Evolutionary conservation across 2,113 vertebrate species (phyloP), one percentile per base, ranked within the genome.

Genomic region (Prunella himalayana): DNA sequence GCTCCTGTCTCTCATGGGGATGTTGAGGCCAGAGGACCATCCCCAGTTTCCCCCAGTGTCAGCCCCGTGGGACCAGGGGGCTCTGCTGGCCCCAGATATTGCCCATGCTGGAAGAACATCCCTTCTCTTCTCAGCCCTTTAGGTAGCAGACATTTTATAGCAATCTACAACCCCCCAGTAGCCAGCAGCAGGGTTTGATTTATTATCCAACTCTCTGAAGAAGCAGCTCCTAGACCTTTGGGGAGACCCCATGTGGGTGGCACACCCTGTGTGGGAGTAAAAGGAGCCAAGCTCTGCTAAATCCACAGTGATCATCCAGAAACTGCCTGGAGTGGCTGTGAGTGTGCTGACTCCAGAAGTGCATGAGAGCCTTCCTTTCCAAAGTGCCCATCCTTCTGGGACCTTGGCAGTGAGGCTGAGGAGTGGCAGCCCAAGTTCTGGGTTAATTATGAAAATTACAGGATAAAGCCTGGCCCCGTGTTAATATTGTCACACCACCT

Each of bases 281-380:
- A 42, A 23, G 35, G 57, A 60, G 33, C 20, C 0, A 0, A 59
- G 33, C 25, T 42, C 56, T 4, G 1, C 54, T 56, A 57, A 70
- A 92, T 10, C 22, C 44, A 33, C 14, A 20, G 1, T 1, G 1
- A 18, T 18, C 1, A 0, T 10, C n/a, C 51, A 6, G 27, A 63
- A 56, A 3, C 37, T 12, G 9, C 61, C 71, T 31, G 45, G 27
- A 47, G 44, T 25, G 70, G 42, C 49, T 54, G 18, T 0, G 6
- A 30, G 61, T 0, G 56, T 35, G 56, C n/a, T 59, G 15, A 19
- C 57, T 21, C 14, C 39, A 51, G n/a, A 35, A 41, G 31, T 23
- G 27, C 17, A 6, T 20, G 7, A 4, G 7, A 63, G 16, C 25
- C 27, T 45, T 31, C 30, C 19, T 33, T 10, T 12, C 15, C 2